These are phyloP conservation scores for Synanthedon andrenaeformis DNA, from an alignment of 2,888 invertebrate genomes.

Conservation along the genomic window DNA sequence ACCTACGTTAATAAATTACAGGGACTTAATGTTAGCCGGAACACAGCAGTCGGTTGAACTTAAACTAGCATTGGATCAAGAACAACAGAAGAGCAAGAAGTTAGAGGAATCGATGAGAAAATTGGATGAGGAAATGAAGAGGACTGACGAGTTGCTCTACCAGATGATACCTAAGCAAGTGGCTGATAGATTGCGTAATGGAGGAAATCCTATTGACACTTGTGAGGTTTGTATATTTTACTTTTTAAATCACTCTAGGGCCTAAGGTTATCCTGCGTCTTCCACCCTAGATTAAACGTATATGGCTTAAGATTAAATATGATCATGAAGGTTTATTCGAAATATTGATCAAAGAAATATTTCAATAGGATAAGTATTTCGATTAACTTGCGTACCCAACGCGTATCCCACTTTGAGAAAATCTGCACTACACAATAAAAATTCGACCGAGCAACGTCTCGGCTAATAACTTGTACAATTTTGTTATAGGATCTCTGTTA, in stretches of 20 bases:
- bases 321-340: no score
- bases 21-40: constrained; percentile 94
- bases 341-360: no score
- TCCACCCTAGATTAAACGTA: no score
- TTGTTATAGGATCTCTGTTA: no score
- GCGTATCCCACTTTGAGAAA: no score
- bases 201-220: constrained; percentile 96
- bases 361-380: no score
- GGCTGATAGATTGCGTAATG: constrained; percentile 90
- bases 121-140: constrained; percentile 94
- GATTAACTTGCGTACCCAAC: no score
- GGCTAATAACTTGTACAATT: no score
- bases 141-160: constrained; percentile 94
- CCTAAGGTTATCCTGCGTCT: no score
- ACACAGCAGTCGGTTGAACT: constrained; percentile 98
- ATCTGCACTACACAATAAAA: no score
- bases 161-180: constrained; percentile 99
- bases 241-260: neutral
- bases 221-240: constrained; percentile 81
- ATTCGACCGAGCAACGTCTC: no score
- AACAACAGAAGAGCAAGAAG: constrained; percentile 96
- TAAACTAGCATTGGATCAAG: constrained; percentile 94
- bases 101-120: constrained; percentile 96
- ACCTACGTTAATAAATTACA: constrained; percentile 28
- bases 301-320: no score